A percentile compares a stretch with the other conserved stretches of the same genome.
These are phyloP conservation scores for Arctopsyche grandis DNA, from an alignment of 1,140 invertebrate genomes.

Conservation along the genomic window DNA sequence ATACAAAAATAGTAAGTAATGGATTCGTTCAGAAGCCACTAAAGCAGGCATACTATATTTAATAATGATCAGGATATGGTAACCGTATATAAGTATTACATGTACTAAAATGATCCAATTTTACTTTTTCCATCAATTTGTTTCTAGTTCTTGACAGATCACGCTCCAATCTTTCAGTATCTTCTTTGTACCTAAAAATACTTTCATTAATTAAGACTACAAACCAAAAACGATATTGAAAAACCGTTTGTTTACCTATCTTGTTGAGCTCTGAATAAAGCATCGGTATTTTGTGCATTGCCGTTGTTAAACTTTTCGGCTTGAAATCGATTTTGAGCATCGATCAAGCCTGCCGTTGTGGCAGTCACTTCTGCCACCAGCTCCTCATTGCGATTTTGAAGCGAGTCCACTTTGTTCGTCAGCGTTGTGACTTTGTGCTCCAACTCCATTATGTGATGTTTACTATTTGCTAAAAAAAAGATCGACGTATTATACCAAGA, in stretches of 20 bases:
- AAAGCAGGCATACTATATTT: too few relatives aligned
- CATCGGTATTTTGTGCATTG: slow-evolving; percentile 61
- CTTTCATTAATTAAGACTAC: background rate
- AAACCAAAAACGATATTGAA: background rate
- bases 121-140: slow-evolving; percentile 63
- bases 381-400: slow-evolving; percentile 61
- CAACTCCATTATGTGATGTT: slow-evolving; percentile 61
- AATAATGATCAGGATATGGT: too few relatives aligned
- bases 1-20: too few relatives aligned
- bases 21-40: too few relatives aligned
- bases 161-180: slow-evolving; percentile 62
- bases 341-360: slow-evolving; percentile 60
- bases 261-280: slow-evolving; percentile 64
- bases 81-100: too few relatives aligned
- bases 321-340: slow-evolving; percentile 61
- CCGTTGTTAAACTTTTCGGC: slow-evolving; percentile 58
- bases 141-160: slow-evolving; percentile 62
- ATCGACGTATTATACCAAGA: slow-evolving; percentile 9
- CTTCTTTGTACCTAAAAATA: slow-evolving; percentile 62
- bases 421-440: slow-evolving; percentile 59
- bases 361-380: slow-evolving; percentile 60
- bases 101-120: too few relatives aligned
- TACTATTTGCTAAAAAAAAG: slow-evolving; percentile 59
- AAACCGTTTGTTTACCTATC: slow-evolving; percentile 57
- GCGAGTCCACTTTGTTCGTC: slow-evolving; percentile 57